A percentile compares a stretch with the other conserved stretches of the same genome.
Evolutionary conservation across 2,888 invertebrate species (phyloP).

Genomic region (Amitus sp.): DNA sequence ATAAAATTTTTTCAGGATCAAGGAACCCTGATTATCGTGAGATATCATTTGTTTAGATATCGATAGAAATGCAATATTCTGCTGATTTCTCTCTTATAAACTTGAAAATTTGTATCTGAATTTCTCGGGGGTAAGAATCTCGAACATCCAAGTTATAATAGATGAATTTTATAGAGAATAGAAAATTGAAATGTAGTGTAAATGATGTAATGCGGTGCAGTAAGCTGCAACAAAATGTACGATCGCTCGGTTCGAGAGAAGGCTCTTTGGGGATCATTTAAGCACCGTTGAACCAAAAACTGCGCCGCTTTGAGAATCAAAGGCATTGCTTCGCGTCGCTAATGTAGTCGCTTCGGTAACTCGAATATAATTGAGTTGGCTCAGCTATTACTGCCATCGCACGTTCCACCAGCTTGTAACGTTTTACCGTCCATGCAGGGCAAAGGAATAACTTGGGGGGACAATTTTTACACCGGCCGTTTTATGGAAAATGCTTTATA

Average conservation of each 20-base stretch:
- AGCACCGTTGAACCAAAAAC: constrained; percentile 40
- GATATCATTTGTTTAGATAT: too few species aligned
- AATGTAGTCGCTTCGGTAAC: constrained; percentile 43
- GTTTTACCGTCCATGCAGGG: neutral
- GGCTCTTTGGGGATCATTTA: constrained; percentile 39
- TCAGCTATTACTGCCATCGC: constrained; percentile 41
- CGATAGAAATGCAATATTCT: too few species aligned
- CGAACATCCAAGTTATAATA: too few species aligned
- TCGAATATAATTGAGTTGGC: constrained; percentile 42
- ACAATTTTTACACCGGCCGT: neutral
- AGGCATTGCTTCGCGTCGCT: constrained; percentile 41
- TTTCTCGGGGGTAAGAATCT: too few species aligned
- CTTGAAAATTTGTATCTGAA: too few species aligned
- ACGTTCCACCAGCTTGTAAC: constrained; percentile 31
- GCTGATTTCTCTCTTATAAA: too few species aligned
- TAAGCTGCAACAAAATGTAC: constrained; percentile 30
- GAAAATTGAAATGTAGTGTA: too few species aligned
- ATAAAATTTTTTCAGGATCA: too few species aligned
- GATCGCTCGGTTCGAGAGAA: constrained; percentile 35
- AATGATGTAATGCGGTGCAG: too few species aligned
- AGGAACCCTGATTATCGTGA: too few species aligned
- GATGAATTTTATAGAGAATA: too few species aligned
- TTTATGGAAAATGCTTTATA: neutral
- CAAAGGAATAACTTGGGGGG: too few species aligned
- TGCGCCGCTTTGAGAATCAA: constrained; percentile 40